Base-by-base conservation (phyloP, 1,140 invertebrate genomes). In the Ephestia elutella region DNA sequence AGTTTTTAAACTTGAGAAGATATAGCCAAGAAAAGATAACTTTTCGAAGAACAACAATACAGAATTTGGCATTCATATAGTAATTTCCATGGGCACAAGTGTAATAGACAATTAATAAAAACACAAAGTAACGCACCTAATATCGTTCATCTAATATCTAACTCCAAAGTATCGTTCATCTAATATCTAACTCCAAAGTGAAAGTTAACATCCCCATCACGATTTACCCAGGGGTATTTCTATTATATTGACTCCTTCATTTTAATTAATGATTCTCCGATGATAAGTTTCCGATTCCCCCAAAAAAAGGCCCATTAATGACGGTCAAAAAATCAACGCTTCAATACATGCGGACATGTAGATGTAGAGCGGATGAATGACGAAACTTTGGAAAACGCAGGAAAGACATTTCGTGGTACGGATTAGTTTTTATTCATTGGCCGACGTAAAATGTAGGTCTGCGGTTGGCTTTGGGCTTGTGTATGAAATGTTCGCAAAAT, bases 281-380 rank as follows among this genome's bases (percentile, higher is more conserved):
- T n/a, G n/a, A n/a, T n/a, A n/a, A n/a, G n/a, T n/a, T n/a, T n/a
- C 21, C 9, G 10, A 11, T 11, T 10, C 32, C 3, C 10, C 9
- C 9, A 35, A 35, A 35, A 35, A 35, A 35, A 11, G 3, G 32
- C 13, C 10, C 32, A 35, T 35, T 35, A 35, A 35, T 35, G 13
- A 9, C 32, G 32, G 13, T 9, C 13, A 9, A 35, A 13, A 35
- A 50, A 20, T 10, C 8, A 10, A 50, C 49, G 49, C 18, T 50
- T 18, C 49, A 20, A 13, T 19, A 18, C 18, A 50, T 19, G 5
- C 20, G 18, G 49, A 50, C 49, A 50, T 50, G 49, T 25, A 7
- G 49, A 50, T 50, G 49, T 25, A 7, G 49, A 50, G 20, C 49
- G 49, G 49, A 50, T 50, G 49, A 18, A 50, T 50, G 49, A 50